phyloP scores from a whole-genome alignment of 2,113 vertebrate genomes.

The Piaya cayana region DNA sequence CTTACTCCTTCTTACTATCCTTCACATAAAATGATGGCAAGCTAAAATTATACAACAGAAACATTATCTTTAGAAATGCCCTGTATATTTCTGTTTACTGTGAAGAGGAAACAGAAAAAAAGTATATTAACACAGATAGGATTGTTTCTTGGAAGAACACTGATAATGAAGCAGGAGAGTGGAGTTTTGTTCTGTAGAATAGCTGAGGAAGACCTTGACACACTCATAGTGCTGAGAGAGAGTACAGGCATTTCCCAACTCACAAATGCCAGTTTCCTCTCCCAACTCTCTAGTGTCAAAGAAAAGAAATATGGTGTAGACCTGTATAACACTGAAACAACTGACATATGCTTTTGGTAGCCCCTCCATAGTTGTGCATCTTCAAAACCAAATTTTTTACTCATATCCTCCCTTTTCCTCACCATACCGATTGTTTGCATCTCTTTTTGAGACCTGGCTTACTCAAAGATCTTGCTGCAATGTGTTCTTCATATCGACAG shows the following conservation, averaged over 20 bases:
- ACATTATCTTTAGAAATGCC: not conserved
- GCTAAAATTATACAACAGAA: not conserved
- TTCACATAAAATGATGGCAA: not conserved
- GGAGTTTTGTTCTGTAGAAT: not conserved
- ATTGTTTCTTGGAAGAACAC: not conserved
- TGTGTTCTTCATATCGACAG: not conserved
- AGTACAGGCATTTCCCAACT: not conserved
- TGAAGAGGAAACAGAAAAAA: conserved; percentile 1
- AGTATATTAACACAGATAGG: not conserved
- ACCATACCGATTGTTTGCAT: not conserved
- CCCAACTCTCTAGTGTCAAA: not conserved
- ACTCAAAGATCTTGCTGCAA: not conserved
- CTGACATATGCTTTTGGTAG: not conserved
- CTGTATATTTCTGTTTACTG: not conserved
- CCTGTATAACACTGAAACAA: not conserved
- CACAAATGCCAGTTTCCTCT: not conserved
- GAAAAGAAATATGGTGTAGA: not conserved
- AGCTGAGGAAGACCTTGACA: not conserved
- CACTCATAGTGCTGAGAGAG: not conserved
- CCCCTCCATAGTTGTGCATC: not conserved
- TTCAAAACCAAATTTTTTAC: conserved; percentile 40
- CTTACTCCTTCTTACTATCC: not conserved
- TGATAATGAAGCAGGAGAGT: not conserved
- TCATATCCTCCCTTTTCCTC: conserved; percentile 17
- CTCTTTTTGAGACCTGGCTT: not conserved